These are phyloP conservation scores for Nannobrachium achirus DNA, from an alignment of 2,113 vertebrate species.

Conservation along the genomic window DNA sequence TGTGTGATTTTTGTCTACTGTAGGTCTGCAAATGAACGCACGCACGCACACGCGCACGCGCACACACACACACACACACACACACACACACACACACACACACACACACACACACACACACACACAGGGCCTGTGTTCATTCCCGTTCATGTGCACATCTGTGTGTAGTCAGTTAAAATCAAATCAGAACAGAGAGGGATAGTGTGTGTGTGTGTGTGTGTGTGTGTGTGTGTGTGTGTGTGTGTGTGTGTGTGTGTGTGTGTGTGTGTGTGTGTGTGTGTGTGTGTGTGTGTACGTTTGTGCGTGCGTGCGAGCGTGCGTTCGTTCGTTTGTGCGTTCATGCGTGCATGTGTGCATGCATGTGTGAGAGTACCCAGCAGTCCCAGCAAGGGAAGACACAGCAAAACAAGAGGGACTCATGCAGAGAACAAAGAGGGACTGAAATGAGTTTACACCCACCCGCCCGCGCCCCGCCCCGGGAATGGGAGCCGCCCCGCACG, in stretches of 20 bases:
- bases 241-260: neutral
- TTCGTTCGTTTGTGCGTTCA: conserved; percentile 22
- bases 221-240: conserved; percentile 1
- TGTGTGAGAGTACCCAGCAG: conserved; percentile 9
- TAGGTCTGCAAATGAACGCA: neutral
- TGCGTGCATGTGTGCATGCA: neutral
- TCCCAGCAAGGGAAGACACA: conserved; percentile 44
- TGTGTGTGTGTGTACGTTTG: conserved; percentile 11
- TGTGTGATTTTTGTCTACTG: too few relatives aligned
- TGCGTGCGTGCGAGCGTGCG: neutral
- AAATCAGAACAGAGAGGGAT: too few relatives aligned
- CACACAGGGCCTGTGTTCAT: too few relatives aligned
- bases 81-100: too few relatives aligned
- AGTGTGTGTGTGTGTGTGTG: conserved; percentile 23
- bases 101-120: too few relatives aligned
- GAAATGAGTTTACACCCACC: conserved; percentile 53
- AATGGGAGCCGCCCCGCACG: conserved; percentile 26
- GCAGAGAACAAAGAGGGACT: conserved; percentile 51
- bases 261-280: neutral
- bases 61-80: too few relatives aligned
- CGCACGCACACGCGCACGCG: too few relatives aligned
- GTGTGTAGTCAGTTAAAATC: too few relatives aligned
- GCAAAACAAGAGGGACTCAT: conserved; percentile 39
- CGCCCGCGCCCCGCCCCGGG: conserved; percentile 27
- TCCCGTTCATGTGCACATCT: too few relatives aligned